phyloP scores from a whole-genome alignment of 2,888 invertebrate species.

The Anoplius nigerrimus region DNA sequence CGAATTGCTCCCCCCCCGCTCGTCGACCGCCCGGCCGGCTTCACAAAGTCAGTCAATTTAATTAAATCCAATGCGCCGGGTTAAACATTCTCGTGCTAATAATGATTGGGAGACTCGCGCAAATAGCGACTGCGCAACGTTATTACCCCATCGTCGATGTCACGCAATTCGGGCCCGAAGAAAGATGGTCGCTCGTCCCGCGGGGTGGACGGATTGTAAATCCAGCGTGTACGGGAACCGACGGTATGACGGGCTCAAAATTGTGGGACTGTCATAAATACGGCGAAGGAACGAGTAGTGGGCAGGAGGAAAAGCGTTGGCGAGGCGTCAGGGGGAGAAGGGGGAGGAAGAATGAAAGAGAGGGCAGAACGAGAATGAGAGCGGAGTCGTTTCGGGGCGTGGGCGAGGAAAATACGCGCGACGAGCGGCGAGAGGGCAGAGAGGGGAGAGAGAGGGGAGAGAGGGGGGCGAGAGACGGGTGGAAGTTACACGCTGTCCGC shows the following conservation, averaged over 20 bases:
- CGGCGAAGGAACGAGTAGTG: not conserved
- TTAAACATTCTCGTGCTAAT: slow-evolving; percentile 5
- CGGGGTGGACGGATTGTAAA: not conserved
- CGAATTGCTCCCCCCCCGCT: slow-evolving; percentile 1
- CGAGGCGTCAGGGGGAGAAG: too few relatives aligned
- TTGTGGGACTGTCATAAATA: too few relatives aligned
- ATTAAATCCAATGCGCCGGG: not conserved
- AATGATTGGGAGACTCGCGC: not conserved
- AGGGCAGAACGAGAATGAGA: not conserved
- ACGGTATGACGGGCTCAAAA: not conserved
- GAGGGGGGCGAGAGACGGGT: not conserved
- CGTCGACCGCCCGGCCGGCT: not conserved
- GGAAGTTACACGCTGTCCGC: not conserved
- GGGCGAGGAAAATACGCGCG: not conserved
- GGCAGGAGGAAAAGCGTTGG: not conserved
- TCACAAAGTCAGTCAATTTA: not conserved
- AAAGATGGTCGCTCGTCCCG: slow-evolving; percentile 1
- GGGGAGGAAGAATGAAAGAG: too few relatives aligned
- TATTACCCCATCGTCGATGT: too few relatives aligned
- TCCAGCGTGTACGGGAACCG: not conserved
- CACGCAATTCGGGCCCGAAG: not conserved
- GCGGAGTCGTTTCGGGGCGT: too few relatives aligned
- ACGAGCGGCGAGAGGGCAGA: too few relatives aligned
- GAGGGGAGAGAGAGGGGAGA: not conserved
- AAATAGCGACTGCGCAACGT: too few relatives aligned